A percentile compares a stretch with the other conserved stretches of the same genome.
These are phyloP conservation scores for Chionis minor DNA, from an alignment of 2,113 vertebrate species.

Conservation along the genomic window DNA sequence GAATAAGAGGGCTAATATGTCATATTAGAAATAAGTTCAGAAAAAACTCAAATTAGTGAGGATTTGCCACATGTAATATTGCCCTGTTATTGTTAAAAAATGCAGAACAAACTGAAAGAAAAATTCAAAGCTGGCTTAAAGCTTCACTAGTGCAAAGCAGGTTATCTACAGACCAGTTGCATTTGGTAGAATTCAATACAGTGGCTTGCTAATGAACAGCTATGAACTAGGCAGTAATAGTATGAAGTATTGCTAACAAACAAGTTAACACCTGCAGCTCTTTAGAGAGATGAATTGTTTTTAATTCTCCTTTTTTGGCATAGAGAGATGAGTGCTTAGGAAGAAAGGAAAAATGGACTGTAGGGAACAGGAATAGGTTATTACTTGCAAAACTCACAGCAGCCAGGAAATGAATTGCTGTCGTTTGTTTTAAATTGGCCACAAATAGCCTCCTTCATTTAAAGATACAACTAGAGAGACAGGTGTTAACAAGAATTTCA, in stretches of 20 bases:
- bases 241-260: not conserved
- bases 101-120: not conserved
- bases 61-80: not conserved
- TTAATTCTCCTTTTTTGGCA: not conserved
- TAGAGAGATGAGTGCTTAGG: not conserved
- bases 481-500: not conserved
- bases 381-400: not conserved
- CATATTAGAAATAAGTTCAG: not conserved
- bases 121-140: not conserved
- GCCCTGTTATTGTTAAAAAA: not conserved
- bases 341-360: not conserved
- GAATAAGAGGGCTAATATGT: not conserved
- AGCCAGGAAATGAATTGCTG: slow-evolving; percentile 8
- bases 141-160: not conserved
- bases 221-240: not conserved
- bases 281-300: not conserved
- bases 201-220: not conserved
- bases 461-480: not conserved
- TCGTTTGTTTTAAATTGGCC: slow-evolving; percentile 35
- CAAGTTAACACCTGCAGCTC: not conserved
- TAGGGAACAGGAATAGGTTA: not conserved
- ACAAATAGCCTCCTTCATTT: not conserved
- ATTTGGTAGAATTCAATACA: not conserved
- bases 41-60: not conserved
- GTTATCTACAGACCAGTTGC: not conserved